These are phyloP conservation scores for Chelonus formosanus DNA, from an alignment of 2,888 invertebrate genomes.

Conservation along the genomic window DNA sequence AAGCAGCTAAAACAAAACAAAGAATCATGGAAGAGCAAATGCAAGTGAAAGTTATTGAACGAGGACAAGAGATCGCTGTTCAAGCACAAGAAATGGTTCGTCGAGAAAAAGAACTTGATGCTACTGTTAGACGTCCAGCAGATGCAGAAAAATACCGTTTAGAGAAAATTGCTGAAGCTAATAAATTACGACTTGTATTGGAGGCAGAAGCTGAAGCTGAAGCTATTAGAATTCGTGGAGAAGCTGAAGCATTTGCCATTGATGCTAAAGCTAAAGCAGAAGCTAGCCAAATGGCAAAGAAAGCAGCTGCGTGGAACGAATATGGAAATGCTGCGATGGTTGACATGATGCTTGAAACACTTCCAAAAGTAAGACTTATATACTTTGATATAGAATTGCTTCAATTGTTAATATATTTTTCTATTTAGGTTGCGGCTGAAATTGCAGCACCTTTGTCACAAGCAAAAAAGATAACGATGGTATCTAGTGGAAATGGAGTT, in stretches of 20 bases:
- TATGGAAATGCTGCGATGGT: constrained; percentile 96
- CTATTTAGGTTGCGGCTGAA: constrained; percentile 87
- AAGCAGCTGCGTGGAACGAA: constrained; percentile 96
- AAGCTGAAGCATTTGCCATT: constrained; percentile 92
- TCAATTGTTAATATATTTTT: no score
- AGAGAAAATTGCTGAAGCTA: constrained; percentile 95
- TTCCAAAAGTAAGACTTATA: constrained; percentile 81
- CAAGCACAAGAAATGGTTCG: constrained; percentile 96
- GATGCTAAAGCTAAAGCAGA: constrained; percentile 95
- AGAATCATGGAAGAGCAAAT: constrained; percentile 96
- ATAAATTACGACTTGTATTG: constrained; percentile 84
- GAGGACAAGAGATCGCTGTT: constrained; percentile 91
- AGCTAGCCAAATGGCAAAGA: constrained; percentile 96
- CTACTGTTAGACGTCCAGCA: constrained; percentile 91
- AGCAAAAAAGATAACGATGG: constrained; percentile 96
- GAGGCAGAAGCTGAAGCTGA: constrained; percentile 97
- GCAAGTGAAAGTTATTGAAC: constrained; percentile 93
- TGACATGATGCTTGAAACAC: constrained; percentile 94
- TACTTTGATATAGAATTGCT: neutral
- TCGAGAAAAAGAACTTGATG: constrained; percentile 90
- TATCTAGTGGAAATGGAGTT: constrained; percentile 89
- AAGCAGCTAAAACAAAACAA: constrained; percentile 95
- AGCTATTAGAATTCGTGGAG: constrained; percentile 83
- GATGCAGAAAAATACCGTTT: constrained; percentile 91
- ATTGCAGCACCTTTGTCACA: constrained; percentile 95